Percentiles rank a stretch among this genome's conserved stretches.
Evolutionary conservation across 2,113 vertebrate species (phyloP).

Genomic region (Marmota monax): DNA sequence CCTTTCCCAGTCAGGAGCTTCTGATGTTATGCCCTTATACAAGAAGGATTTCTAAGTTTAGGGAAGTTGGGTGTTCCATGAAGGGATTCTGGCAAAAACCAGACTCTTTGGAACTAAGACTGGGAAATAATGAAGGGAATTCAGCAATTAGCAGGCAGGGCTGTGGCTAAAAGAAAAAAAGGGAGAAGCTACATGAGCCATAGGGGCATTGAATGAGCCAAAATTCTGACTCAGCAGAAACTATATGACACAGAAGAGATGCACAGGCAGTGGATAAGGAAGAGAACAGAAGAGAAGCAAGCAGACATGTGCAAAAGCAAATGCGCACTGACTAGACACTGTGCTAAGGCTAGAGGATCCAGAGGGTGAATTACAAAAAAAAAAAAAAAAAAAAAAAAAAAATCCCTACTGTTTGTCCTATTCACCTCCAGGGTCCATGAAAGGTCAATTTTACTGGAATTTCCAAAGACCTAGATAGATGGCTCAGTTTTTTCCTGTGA

Average conservation of each 20-base stretch:
- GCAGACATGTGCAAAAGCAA: neutral
- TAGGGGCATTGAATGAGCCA: neutral
- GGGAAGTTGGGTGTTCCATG: neutral
- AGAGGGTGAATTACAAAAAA: neutral
- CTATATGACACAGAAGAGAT: neutral
- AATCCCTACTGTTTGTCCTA: neutral
- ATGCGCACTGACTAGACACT: rapidly evolving
- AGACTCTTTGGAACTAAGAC: neutral
- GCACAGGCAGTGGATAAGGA: neutral
- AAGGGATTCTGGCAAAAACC: neutral
- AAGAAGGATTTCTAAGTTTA: neutral
- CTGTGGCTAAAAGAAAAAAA: neutral
- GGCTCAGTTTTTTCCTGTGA: neutral
- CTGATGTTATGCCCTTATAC: neutral
- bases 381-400: neutral
- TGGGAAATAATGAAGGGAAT: neutral
- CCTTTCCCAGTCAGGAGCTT: neutral
- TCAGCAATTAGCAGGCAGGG: neutral
- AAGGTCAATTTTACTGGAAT: neutral
- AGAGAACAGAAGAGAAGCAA: neutral
- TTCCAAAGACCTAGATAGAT: neutral
- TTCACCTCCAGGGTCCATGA: neutral
- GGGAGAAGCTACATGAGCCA: neutral
- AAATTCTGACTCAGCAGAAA: conserved; percentile 25
- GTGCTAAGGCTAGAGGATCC: neutral